Base-by-base conservation (phyloP, 1,140 invertebrate species). In the Macrobrachium nipponense region DNA sequence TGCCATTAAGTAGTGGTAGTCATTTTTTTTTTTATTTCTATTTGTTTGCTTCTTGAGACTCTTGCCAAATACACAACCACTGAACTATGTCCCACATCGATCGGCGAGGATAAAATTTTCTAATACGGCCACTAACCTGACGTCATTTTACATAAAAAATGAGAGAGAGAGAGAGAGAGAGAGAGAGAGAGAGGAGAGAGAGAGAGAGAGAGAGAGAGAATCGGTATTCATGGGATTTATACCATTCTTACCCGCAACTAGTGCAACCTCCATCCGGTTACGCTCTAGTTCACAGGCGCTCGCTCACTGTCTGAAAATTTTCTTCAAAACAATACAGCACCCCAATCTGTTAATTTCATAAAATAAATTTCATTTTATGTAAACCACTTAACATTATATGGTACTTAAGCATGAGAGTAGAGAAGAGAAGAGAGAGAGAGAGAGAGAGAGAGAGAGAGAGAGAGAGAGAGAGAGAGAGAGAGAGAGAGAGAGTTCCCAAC, bases 281-380 rank as follows among this genome's bases (percentile, higher is more conserved):
- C 73, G 73, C 44, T 76, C 73, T 76, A 20, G 6, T 76, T 76
- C 73, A 76, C 73, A 76, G 7, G 73, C 17, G 20, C 59, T 76
- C 73, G 43, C 44, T 75, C 72, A 72, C 68, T 43, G 14, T 10
- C 1, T 43, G 27, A 7, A 14, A 23, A 23, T 23, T 2, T 2
- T 27, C 68, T 43, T 6, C 5, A 43, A 36, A 36, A 36, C 27
- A 36, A 36, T 2, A 36, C 1, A 36, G 27, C 27, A 36, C 1
- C 27, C 27, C 27, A 36, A 36, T 36, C 27, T 36, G 27, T 36
- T 36, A 36, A 36, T 36, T 36, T 36, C 27, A 36, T 36, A 36
- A 36, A 36, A 36, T 36, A 36, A n/a, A n/a, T n/a, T n/a, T n/a
- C n/a, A n/a, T n/a, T n/a, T n/a, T n/a, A n/a, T n/a, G n/a, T n/a